These are phyloP conservation scores for Phalacrocorax pelagicus DNA, from an alignment of 2,113 vertebrate genomes.

Conservation along the genomic window DNA sequence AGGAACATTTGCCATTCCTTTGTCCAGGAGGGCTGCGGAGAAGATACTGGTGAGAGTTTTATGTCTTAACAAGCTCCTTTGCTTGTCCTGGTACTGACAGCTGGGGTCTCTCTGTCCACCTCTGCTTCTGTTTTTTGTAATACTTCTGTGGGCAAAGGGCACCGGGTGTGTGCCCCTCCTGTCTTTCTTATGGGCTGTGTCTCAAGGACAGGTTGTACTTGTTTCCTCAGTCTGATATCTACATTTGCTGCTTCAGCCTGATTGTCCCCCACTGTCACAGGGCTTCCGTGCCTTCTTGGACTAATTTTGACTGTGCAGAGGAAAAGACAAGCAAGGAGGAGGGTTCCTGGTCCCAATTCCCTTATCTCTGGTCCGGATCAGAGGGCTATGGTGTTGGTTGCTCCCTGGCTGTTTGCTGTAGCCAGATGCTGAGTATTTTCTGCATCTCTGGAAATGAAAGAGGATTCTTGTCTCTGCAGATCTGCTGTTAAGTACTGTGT, in stretches of 20 bases:
- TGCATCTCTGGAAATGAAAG: not conserved
- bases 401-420: not conserved
- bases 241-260: not conserved
- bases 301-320: rapidly evolving
- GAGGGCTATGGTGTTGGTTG: not conserved
- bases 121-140: not conserved
- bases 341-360: not conserved
- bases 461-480: not conserved
- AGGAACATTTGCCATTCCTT: not conserved
- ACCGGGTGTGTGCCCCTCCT: not conserved
- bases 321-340: not conserved
- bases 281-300: not conserved
- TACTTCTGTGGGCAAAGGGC: not conserved
- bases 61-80: not conserved
- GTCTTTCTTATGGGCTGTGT: not conserved
- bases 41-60: conserved; percentile 45
- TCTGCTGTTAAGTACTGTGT: not conserved
- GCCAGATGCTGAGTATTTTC: not conserved
- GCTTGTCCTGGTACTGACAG: not conserved
- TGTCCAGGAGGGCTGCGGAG: not conserved
- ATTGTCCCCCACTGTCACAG: not conserved
- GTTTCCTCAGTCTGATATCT: not conserved
- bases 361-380: not conserved
- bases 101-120: not conserved
- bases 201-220: not conserved